phyloP scores from a whole-genome alignment of 2,797 vertebrate genomes.

The Gymnodraco acuticeps region DNA sequence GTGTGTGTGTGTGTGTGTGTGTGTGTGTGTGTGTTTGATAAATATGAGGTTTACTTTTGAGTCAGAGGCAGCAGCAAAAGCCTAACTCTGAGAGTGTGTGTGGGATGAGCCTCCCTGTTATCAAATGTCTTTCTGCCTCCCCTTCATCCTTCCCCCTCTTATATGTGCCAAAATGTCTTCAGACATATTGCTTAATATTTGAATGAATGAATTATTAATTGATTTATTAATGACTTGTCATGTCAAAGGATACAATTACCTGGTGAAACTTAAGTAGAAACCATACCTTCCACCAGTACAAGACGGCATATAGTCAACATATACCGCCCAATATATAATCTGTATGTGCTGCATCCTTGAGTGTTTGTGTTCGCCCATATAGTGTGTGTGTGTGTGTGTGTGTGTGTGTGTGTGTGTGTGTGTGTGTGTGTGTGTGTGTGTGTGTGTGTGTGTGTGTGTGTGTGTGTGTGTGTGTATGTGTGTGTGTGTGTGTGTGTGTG shows the following conservation, averaged over 20 bases:
- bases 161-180: slow-evolving; percentile 47
- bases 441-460: slow-evolving; percentile 66
- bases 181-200: slow-evolving; percentile 13
- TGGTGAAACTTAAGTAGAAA: slow-evolving; percentile 11
- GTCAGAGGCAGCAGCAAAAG: slow-evolving; percentile 78
- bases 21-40: slow-evolving; percentile 51
- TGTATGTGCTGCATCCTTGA: slow-evolving; percentile 46
- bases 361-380: slow-evolving; percentile 20
- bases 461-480: slow-evolving; percentile 69
- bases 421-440: no score
- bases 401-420: no score
- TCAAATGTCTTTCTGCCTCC: slow-evolving; percentile 68
- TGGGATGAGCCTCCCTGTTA: slow-evolving; percentile 80
- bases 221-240: slow-evolving; percentile 7
- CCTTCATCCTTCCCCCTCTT: slow-evolving; percentile 60
- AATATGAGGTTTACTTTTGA: slow-evolving; percentile 83
- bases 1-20: not conserved
- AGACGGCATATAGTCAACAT: slow-evolving; percentile 16
- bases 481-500: no score
- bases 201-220: not conserved
- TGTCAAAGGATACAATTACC: not conserved
- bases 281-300: slow-evolving; percentile 15
- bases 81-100: slow-evolving; percentile 80
- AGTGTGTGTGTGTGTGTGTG: no score
- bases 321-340: slow-evolving; percentile 36